phyloP scores from a whole-genome alignment of 1,140 invertebrate genomes.

The Phortica variegata region DNA sequence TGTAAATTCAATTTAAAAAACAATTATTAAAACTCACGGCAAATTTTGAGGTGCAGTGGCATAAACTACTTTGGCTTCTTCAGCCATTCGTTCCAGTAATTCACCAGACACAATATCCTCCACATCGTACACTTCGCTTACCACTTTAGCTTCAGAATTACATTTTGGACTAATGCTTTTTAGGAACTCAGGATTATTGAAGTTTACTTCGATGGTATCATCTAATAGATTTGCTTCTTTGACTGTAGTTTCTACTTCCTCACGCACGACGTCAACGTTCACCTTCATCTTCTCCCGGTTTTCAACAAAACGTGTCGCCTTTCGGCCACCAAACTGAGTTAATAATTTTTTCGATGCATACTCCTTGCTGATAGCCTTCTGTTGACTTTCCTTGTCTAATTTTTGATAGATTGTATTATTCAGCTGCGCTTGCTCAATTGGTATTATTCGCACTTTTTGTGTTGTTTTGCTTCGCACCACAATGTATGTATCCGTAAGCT shows the following conservation, averaged over 20 bases:
- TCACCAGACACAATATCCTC: constrained; percentile 33
- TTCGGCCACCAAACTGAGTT: constrained; percentile 47
- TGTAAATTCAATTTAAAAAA: background rate
- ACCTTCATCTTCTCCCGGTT: constrained; percentile 44
- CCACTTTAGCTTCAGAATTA: constrained; percentile 32
- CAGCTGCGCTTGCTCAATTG: constrained; percentile 34
- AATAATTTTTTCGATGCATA: constrained; percentile 36
- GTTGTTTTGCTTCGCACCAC: constrained; percentile 37
- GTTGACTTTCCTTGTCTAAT: constrained; percentile 16
- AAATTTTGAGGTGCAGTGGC: constrained; percentile 22
- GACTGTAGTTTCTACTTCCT: constrained; percentile 44
- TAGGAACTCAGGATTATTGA: constrained; percentile 31
- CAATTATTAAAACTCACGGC: constrained; percentile 29
- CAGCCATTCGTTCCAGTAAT: constrained; percentile 39
- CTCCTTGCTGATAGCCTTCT: constrained; percentile 28
- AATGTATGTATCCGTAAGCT: constrained; percentile 33
- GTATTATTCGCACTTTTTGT: constrained; percentile 37
- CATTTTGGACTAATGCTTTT: constrained; percentile 38
- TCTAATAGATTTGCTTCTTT: constrained; percentile 15
- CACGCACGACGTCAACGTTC: constrained; percentile 40
- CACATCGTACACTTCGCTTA: constrained; percentile 34
- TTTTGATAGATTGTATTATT: constrained; percentile 37
- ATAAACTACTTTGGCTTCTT: constrained; percentile 42
- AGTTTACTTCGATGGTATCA: constrained; percentile 19
- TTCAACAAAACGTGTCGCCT: constrained; percentile 34